A percentile compares a stretch with the other conserved stretches of the same genome.
These are phyloP conservation scores for Meteorus cinctellus DNA, from an alignment of 2,888 invertebrate genomes.

Conservation along the genomic window DNA sequence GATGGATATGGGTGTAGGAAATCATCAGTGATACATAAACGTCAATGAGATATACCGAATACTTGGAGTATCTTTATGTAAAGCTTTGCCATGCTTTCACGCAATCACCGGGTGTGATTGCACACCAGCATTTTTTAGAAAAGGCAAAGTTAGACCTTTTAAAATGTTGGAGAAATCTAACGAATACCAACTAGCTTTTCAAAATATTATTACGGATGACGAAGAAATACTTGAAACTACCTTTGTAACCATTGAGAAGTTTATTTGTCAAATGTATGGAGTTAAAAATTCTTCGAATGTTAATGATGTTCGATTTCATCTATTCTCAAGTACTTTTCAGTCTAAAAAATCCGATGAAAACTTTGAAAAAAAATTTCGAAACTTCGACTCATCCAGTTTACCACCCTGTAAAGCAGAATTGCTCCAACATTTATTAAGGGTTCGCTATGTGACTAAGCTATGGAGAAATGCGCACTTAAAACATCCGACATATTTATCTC, in stretches of 20 bases:
- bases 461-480: slow-evolving; percentile 53
- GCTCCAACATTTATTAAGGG: slow-evolving; percentile 49
- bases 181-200: neutral
- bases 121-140: slow-evolving; percentile 45
- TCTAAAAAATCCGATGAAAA: no score
- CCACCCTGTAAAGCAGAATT: neutral
- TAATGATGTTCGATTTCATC: no score
- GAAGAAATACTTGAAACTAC: no score
- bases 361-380: neutral
- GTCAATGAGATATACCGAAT: slow-evolving; percentile 4
- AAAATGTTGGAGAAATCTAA: neutral
- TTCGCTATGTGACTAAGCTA: slow-evolving; percentile 51
- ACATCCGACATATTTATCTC: slow-evolving; percentile 41
- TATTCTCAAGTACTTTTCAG: no score
- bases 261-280: no score
- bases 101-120: slow-evolving; percentile 46
- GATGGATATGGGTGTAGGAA: slow-evolving; percentile 43
- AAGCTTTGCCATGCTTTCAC: slow-evolving; percentile 41
- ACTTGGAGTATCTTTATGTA: slow-evolving; percentile 16
- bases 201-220: neutral
- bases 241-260: no score
- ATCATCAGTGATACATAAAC: slow-evolving; percentile 29
- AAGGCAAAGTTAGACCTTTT: slow-evolving; percentile 20
- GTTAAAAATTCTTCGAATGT: no score
- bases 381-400: neutral